These are phyloP conservation scores for Neosalanx taihuensis DNA, from an alignment of 2,797 vertebrate species.

Conservation along the genomic window DNA sequence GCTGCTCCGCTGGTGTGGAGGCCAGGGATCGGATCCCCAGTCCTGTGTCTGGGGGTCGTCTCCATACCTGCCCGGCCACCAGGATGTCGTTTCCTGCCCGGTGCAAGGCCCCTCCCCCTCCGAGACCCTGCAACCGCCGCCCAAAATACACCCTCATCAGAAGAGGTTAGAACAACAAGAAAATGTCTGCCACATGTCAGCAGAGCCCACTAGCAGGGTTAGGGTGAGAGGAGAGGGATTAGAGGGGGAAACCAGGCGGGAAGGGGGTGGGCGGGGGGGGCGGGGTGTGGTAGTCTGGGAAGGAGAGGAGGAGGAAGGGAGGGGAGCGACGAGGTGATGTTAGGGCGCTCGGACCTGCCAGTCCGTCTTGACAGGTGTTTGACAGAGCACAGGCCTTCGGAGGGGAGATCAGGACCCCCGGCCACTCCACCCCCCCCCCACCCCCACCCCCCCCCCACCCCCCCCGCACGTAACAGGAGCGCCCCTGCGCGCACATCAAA, in stretches of 20 bases:
- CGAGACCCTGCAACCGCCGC: slow-evolving; percentile 65
- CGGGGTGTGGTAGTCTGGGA: no score
- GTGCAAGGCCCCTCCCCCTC: slow-evolving; percentile 45
- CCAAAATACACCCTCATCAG: slow-evolving; percentile 74
- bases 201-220: slow-evolving; percentile 64
- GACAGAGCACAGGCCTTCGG: slow-evolving; percentile 65
- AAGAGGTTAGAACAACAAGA: slow-evolving; percentile 65
- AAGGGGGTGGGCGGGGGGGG: slow-evolving; percentile 22
- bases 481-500: slow-evolving; percentile 59
- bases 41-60: slow-evolving; percentile 40
- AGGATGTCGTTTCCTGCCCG: slow-evolving; percentile 14
- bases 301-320: not conserved
- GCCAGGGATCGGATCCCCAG: slow-evolving; percentile 19
- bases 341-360: slow-evolving; percentile 59
- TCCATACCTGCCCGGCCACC: slow-evolving; percentile 35
- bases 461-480: slow-evolving; percentile 59
- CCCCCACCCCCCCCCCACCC: no score
- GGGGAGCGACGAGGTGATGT: slow-evolving; percentile 35
- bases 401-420: slow-evolving; percentile 66
- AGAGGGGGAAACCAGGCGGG: slow-evolving; percentile 47
- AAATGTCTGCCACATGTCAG: slow-evolving; percentile 75
- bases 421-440: slow-evolving; percentile 43
- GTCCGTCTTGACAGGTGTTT: slow-evolving; percentile 72
- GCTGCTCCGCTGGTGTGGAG: slow-evolving; percentile 44
- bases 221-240: slow-evolving; percentile 28